Conservation (phyloP, 1,140 invertebrate genomes). For the Brevipalpus yothersi region DNA sequence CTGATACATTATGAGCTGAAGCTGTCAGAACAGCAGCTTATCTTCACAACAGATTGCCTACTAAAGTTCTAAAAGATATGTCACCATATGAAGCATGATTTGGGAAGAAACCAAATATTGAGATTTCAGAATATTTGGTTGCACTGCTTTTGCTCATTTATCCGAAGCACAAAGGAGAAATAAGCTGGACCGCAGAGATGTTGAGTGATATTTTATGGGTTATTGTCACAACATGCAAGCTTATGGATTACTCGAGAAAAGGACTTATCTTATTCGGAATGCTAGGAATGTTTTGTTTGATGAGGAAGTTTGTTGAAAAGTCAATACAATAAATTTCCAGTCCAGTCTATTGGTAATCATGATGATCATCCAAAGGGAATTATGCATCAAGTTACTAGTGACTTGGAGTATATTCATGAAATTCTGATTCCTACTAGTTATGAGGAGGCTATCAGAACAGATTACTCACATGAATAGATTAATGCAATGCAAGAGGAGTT, state of each 20-base stretch:
- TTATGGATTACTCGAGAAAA: conserved; percentile 1
- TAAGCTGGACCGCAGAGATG: not conserved
- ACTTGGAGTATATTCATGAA: not conserved
- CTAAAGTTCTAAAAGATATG: not conserved
- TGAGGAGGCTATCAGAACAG: conserved; percentile 5
- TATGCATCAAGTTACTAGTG: not conserved
- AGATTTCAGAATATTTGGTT: not conserved
- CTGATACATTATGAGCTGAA: conserved; percentile 6
- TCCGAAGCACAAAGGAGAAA: not conserved
- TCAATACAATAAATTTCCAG: not conserved
- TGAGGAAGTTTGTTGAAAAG: not conserved
- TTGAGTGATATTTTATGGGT: not conserved
- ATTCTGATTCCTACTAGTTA: not conserved
- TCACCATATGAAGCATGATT: not conserved
- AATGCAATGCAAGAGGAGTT: conserved; percentile 4
- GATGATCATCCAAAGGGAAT: not conserved
- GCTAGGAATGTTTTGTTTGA: not conserved
- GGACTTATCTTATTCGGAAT: not conserved
- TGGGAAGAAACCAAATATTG: not conserved
- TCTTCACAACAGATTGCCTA: conserved; percentile 1
- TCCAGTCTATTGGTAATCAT: not conserved
- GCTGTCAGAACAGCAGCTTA: conserved; percentile 3
- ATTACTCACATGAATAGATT: conserved; percentile 1
- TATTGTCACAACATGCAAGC: conserved; percentile 3
- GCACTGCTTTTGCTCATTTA: not conserved